Evolutionary conservation across 2,113 vertebrate species (phyloP).

Genomic region (Mohoua ochrocephala): DNA sequence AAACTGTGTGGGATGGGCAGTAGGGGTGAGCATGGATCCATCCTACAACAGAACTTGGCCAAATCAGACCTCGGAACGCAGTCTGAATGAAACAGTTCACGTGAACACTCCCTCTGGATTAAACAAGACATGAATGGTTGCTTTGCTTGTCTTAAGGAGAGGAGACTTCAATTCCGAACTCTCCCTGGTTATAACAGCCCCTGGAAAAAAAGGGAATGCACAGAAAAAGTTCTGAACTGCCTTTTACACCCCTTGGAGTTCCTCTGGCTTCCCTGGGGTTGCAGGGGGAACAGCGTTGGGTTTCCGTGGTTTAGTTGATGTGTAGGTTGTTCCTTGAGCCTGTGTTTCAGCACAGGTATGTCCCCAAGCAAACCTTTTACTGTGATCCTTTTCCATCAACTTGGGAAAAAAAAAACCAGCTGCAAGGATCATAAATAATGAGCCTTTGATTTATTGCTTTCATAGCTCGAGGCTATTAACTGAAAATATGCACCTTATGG

Average conservation of each 20-base stretch:
- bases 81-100: not conserved
- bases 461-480: constrained; percentile 42
- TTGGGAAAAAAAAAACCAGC: not conserved
- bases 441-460: constrained; percentile 52
- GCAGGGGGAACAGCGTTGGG: not conserved
- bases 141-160: not conserved
- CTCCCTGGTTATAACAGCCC: not conserved
- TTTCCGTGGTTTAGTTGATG: not conserved
- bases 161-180: not conserved
- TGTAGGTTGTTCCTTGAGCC: not conserved
- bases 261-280: not conserved
- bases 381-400: constrained; percentile 15
- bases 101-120: not conserved
- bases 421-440: constrained; percentile 40
- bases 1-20: not conserved
- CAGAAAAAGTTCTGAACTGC: not conserved
- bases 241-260: not conserved
- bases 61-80: not conserved
- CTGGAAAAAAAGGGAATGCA: not conserved
- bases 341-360: not conserved
- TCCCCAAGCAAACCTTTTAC: constrained; percentile 18
- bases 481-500: constrained; percentile 55
- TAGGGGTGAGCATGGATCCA: not conserved
- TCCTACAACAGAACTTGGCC: not conserved
- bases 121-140: not conserved